phyloP scores from a whole-genome alignment of 2,888 invertebrate genomes.

The Villa cingulata region DNA sequence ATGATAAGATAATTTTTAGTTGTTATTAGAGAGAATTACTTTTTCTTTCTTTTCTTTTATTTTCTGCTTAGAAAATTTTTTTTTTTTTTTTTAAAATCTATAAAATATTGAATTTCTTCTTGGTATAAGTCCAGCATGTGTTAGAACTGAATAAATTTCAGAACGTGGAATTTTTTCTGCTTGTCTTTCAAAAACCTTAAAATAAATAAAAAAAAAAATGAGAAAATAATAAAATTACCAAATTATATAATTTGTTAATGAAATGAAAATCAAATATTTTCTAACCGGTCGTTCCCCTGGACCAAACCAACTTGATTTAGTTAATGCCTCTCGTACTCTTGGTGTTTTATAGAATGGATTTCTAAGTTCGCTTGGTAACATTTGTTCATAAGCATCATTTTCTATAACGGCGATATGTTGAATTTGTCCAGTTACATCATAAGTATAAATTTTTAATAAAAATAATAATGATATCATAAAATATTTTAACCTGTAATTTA shows the following conservation, averaged over 20 bases:
- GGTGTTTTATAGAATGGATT: slow-evolving; percentile 48
- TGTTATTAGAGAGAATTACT: too few relatives aligned
- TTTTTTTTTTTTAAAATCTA: background rate
- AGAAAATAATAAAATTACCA: too few relatives aligned
- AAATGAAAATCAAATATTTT: background rate
- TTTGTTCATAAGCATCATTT: slow-evolving; percentile 42
- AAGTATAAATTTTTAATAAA: slow-evolving; percentile 8
- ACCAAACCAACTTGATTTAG: slow-evolving; percentile 45
- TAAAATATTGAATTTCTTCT: slow-evolving; percentile 18
- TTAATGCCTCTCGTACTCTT: slow-evolving; percentile 40
- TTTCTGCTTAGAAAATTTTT: too few relatives aligned
- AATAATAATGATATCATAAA: too few relatives aligned
- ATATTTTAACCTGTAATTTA: too few relatives aligned
- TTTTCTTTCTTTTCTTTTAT: too few relatives aligned
- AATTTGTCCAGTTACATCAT: slow-evolving; percentile 20
- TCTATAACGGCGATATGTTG: slow-evolving; percentile 47
- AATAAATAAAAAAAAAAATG: slow-evolving; percentile 5
- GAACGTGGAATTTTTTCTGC: slow-evolving; percentile 46
- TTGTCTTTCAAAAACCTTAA: slow-evolving; percentile 44
- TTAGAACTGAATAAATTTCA: slow-evolving; percentile 49
- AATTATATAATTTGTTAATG: background rate
- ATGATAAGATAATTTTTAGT: too few relatives aligned
- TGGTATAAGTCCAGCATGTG: slow-evolving; percentile 48
- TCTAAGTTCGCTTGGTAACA: slow-evolving; percentile 41
- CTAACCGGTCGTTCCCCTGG: slow-evolving; percentile 45